Conservation (phyloP, 2,888 invertebrate species). For the Eupithecia tripunctaria region DNA sequence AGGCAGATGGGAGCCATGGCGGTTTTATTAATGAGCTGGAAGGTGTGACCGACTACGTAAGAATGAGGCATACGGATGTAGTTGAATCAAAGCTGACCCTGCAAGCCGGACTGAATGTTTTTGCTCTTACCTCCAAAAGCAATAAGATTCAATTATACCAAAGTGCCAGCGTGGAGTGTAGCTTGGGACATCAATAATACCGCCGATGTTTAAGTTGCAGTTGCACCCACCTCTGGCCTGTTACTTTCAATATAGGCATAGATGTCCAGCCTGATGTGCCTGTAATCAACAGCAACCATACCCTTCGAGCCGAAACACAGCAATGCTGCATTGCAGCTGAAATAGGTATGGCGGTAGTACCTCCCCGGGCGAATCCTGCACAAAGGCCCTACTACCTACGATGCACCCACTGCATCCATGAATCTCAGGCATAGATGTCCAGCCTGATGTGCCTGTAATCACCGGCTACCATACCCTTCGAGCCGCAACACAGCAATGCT, state of each 20-base stretch:
- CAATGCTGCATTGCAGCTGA: neutral
- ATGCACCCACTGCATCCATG: neutral
- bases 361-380: neutral
- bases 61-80: neutral
- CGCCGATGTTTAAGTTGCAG: neutral
- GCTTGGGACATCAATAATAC: neutral
- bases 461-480: constrained; percentile 12
- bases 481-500: neutral
- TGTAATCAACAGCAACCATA: constrained; percentile 10
- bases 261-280: constrained; percentile 3
- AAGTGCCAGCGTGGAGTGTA: neutral
- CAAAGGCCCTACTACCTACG: constrained; percentile 2
- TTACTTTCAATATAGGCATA: neutral
- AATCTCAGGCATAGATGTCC: neutral
- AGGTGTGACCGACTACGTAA: neutral
- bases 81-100: neutral
- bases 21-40: neutral
- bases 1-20: neutral
- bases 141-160: neutral
- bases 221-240: neutral
- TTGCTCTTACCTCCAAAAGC: neutral
- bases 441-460: constrained; percentile 3
- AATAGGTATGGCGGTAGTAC: constrained; percentile 13
- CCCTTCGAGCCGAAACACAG: neutral
- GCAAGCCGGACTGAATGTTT: neutral